Percentiles rank a stretch among this genome's conserved stretches.
These are phyloP conservation scores for Hirtodrosophila histrioides DNA, from an alignment of 2,888 invertebrate genomes.

Conservation along the genomic window DNA sequence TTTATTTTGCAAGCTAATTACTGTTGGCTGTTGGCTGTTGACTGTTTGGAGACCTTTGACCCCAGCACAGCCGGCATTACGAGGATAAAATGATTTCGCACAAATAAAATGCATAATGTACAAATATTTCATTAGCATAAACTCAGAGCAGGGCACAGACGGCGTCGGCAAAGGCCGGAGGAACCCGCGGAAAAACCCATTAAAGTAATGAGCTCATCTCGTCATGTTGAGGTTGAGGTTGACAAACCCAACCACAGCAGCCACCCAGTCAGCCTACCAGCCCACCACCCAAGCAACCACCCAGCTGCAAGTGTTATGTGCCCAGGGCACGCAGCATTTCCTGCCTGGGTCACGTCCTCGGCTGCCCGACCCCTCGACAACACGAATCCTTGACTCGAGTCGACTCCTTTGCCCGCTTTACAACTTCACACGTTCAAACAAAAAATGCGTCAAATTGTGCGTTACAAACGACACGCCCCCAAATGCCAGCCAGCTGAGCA, in stretches of 20 bases:
- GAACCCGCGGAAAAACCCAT: conserved; percentile 50
- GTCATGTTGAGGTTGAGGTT: conserved; percentile 57
- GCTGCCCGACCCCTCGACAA: conserved; percentile 11
- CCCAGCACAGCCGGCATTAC: conserved; percentile 26
- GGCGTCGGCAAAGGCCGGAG: conserved; percentile 3
- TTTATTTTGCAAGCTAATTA: conserved; percentile 70
- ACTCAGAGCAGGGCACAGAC: conserved; percentile 44
- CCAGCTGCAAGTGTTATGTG: conserved; percentile 55
- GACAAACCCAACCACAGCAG: conserved; percentile 56
- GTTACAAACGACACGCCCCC: conserved; percentile 67
- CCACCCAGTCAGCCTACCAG: conserved; percentile 4
- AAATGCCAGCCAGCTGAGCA: conserved; percentile 32
- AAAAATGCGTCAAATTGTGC: conserved; percentile 76
- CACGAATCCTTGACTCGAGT: conserved; percentile 3
- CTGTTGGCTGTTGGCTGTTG: conserved; percentile 16
- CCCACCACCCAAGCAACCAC: conserved; percentile 15
- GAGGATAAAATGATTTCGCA: conserved; percentile 34
- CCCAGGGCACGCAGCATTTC: conserved; percentile 66
- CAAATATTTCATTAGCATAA: conserved; percentile 65
- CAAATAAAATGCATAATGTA: conserved; percentile 66
- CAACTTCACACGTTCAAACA: conserved; percentile 53
- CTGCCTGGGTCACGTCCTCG: conserved; percentile 50
- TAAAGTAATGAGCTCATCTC: conserved; percentile 78
- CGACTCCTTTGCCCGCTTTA: conserved; percentile 13
- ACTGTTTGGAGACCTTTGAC: conserved; percentile 40